phyloP scores from a whole-genome alignment of 1,140 invertebrate species.

The Piezodorus guildinii region DNA sequence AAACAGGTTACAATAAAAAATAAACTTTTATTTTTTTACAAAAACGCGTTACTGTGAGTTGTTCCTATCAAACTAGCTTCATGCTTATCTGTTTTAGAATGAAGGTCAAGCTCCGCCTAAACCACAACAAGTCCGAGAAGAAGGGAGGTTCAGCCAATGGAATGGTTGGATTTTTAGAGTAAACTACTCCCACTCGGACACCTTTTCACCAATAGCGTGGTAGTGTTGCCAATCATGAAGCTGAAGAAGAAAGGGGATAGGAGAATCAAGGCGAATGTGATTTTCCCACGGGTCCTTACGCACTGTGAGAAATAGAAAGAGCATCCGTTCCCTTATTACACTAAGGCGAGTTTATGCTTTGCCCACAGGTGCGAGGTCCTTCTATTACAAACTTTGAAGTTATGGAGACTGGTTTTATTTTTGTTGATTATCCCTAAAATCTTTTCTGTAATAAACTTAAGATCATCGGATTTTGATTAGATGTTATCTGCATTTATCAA shows the following conservation, averaged over 20 bases:
- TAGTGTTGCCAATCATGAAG: constrained; percentile 25
- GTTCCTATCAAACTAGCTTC: neutral
- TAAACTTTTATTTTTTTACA: too few species aligned
- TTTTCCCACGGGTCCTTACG: constrained; percentile 29
- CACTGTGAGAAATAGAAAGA: constrained; percentile 29
- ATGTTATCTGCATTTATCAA: too few species aligned
- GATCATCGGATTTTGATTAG: too few species aligned
- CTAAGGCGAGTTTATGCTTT: constrained; percentile 2
- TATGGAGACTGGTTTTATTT: too few species aligned
- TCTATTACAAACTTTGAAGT: too few species aligned
- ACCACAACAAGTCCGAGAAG: neutral
- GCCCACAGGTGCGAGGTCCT: constrained; percentile 1
- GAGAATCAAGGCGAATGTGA: constrained; percentile 28
- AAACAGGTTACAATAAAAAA: too few species aligned
- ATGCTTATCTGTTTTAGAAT: constrained; percentile 12
- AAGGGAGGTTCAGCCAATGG: neutral
- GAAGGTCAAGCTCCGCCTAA: constrained; percentile 15
- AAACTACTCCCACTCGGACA: constrained; percentile 1
- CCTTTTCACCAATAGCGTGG: constrained; percentile 11
- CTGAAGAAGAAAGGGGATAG: constrained; percentile 24
- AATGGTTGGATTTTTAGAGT: neutral
- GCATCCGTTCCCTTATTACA: constrained; percentile 29
- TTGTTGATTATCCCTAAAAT: too few species aligned
- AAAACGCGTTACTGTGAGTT: neutral
- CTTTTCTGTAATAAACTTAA: too few species aligned